These are phyloP conservation scores for Platyscapa corneri DNA, from an alignment of 1,140 invertebrate genomes.

Conservation along the genomic window DNA sequence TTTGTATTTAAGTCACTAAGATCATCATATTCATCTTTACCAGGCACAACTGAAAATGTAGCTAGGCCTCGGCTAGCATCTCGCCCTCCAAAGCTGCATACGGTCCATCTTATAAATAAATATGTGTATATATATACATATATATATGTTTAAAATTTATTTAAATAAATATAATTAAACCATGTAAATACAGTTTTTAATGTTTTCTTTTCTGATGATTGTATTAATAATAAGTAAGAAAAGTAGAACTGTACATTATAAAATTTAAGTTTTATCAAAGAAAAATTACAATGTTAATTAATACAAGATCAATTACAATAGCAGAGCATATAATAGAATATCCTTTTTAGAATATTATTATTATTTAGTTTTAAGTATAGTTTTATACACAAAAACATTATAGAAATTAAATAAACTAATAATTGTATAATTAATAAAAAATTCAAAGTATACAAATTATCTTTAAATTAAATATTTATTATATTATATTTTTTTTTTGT, in stretches of 20 bases:
- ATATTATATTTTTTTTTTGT: too few species aligned
- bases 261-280: background rate
- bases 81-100: slow-evolving; percentile 94
- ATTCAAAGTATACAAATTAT: background rate
- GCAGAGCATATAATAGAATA: too few species aligned
- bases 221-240: too few species aligned
- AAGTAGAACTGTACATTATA: background rate
- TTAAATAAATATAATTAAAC: slow-evolving; percentile 13
- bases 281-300: too few species aligned
- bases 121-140: slow-evolving; percentile 12
- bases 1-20: slow-evolving; percentile 92
- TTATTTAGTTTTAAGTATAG: background rate
- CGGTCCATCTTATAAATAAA: slow-evolving; percentile 82
- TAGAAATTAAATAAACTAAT: slow-evolving; percentile 1
- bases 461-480: background rate
- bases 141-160: too few species aligned
- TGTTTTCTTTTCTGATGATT: background rate
- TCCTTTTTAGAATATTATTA: too few species aligned
- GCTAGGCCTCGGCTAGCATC: slow-evolving; percentile 96
- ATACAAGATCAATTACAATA: too few species aligned
- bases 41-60: slow-evolving; percentile 90
- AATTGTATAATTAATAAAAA: too few species aligned
- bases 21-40: slow-evolving; percentile 94
- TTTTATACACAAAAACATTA: background rate
- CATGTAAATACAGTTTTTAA: background rate